phyloP scores from a whole-genome alignment of 2,797 vertebrate species.

The Micrastur ruficollis region DNA sequence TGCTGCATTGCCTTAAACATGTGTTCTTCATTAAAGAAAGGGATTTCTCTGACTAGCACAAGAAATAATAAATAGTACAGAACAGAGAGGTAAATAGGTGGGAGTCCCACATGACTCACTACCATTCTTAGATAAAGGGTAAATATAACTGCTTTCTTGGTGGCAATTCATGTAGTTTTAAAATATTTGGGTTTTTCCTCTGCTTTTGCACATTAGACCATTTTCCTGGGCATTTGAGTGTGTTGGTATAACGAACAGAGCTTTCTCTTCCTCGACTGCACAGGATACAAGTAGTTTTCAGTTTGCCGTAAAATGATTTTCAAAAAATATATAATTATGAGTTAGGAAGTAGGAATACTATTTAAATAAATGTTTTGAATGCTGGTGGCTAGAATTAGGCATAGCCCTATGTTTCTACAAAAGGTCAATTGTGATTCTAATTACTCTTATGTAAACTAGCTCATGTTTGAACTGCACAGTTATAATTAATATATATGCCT shows the following conservation, averaged over 20 bases:
- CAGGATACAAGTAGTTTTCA: not conserved
- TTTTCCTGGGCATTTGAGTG: not conserved
- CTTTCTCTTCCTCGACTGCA: not conserved
- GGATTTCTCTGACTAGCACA: not conserved
- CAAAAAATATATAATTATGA: not conserved
- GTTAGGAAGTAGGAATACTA: not conserved
- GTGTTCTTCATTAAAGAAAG: not conserved
- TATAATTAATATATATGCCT: slow-evolving; percentile 22
- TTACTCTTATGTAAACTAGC: slow-evolving; percentile 59
- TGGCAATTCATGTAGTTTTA: not conserved
- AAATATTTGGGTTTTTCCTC: not conserved
- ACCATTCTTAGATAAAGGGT: not conserved
- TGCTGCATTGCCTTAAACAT: not conserved
- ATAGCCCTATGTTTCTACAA: slow-evolving; percentile 8
- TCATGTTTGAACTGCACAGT: slow-evolving; percentile 36
- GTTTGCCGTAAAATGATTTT: not conserved
- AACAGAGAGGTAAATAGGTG: not conserved
- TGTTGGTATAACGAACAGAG: not conserved
- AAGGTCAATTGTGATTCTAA: slow-evolving; percentile 68
- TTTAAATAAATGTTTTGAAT: slow-evolving; percentile 56
- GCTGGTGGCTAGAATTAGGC: slow-evolving; percentile 61
- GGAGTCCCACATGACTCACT: not conserved
- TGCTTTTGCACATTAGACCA: not conserved
- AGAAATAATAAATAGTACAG: not conserved
- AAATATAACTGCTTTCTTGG: not conserved